These are phyloP conservation scores for Heterodera carotae DNA, from an alignment of 1,140 invertebrate species.

Conservation along the genomic window DNA sequence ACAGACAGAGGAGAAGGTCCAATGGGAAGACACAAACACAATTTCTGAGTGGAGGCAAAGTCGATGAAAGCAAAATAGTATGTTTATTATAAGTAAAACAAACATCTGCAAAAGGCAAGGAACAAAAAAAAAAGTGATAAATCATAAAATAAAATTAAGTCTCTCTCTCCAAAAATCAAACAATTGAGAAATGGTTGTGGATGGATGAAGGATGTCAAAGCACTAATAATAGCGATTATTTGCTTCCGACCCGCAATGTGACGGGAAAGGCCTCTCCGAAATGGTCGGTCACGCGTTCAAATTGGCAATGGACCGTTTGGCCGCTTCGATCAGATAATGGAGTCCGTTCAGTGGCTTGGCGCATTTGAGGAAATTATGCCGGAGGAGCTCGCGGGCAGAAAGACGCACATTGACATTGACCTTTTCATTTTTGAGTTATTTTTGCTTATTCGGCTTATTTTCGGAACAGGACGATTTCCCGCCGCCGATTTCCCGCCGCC, in stretches of 20 bases:
- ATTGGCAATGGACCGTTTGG: slow-evolving; percentile 71
- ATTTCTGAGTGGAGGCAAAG: too few species aligned
- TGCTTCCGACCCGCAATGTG: neutral
- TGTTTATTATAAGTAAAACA: neutral
- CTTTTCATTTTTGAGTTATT: slow-evolving; percentile 75
- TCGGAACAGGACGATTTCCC: too few species aligned
- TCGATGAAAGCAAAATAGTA: too few species aligned
- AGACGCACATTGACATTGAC: slow-evolving; percentile 27
- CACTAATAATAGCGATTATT: neutral
- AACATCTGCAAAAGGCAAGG: neutral
- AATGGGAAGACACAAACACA: too few species aligned
- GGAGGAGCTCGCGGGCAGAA: slow-evolving; percentile 67
- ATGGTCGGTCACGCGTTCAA: slow-evolving; percentile 8
- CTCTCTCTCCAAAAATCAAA: slow-evolving; percentile 2
- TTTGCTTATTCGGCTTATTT: slow-evolving; percentile 69
- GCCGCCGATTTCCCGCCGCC: too few species aligned
- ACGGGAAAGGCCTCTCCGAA: slow-evolving; percentile 6
- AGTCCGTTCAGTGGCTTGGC: slow-evolving; percentile 90
- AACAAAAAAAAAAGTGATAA: neutral
- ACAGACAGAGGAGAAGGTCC: too few species aligned
- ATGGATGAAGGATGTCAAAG: neutral
- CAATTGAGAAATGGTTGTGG: neutral
- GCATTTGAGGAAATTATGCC: slow-evolving; percentile 95
- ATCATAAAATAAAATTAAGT: neutral
- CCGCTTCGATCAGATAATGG: slow-evolving; percentile 93